phyloP scores from a whole-genome alignment of 2,797 vertebrate genomes.

The Menidia menidia region DNA sequence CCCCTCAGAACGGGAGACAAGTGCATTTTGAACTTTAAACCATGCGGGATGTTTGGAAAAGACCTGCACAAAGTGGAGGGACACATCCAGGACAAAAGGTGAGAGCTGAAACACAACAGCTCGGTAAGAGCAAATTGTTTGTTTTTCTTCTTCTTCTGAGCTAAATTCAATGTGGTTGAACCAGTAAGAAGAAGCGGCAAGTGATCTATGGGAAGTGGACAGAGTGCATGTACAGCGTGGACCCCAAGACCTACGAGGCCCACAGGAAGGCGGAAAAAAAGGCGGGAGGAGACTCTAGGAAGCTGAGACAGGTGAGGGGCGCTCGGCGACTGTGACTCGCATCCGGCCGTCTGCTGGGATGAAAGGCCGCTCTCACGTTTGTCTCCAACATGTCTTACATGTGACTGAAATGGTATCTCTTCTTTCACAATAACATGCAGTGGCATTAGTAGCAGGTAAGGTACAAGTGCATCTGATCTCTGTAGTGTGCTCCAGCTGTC shows the following conservation, averaged over 20 bases:
- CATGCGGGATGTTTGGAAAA: slow-evolving; percentile 95
- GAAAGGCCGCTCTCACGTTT: slow-evolving; percentile 21
- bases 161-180: slow-evolving; percentile 1
- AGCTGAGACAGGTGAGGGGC: slow-evolving; percentile 82
- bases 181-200: slow-evolving; percentile 92
- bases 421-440: slow-evolving; percentile 77
- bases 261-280: slow-evolving; percentile 89
- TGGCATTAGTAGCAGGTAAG: slow-evolving; percentile 79
- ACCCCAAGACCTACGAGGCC: slow-evolving; percentile 86
- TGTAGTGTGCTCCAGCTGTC: slow-evolving; percentile 75
- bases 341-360: slow-evolving; percentile 4
- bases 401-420: slow-evolving; percentile 65
- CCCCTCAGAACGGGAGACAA: slow-evolving; percentile 92
- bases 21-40: slow-evolving; percentile 93
- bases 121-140: background rate
- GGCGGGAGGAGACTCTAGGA: slow-evolving; percentile 80
- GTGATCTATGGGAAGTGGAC: slow-evolving; percentile 99
- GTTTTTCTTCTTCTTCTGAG: background rate
- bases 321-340: background rate
- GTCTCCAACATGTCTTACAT: slow-evolving; percentile 42
- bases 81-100: slow-evolving; percentile 95
- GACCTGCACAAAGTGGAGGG: slow-evolving; percentile 97
- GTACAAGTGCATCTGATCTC: slow-evolving; percentile 62
- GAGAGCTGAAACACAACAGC: slow-evolving; percentile 20
- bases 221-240: slow-evolving; percentile 93